Conservation (phyloP, 1,140 invertebrate species). For the Micrasema minimum region DNA sequence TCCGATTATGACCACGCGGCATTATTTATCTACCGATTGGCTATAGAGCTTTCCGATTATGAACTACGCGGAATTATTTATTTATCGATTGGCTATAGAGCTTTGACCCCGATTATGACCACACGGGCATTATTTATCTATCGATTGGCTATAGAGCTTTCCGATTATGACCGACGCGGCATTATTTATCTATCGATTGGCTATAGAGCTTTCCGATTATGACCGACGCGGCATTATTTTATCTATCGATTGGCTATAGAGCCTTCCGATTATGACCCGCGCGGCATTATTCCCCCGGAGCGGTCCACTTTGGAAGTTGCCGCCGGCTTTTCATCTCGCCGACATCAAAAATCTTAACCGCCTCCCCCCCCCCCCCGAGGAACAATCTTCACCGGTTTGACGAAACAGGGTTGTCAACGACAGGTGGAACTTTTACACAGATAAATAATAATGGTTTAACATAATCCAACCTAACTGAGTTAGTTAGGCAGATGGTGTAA, state of each 20-base stretch:
- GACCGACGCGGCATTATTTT: constrained; percentile 7
- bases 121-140: constrained; percentile 11
- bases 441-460: neutral
- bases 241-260: neutral
- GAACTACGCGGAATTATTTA: neutral
- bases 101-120: neutral
- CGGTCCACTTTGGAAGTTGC: constrained; percentile 26
- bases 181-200: neutral
- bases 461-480: neutral
- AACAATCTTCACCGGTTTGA: neutral
- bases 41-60: neutral
- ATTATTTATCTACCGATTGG: no score
- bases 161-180: neutral
- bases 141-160: neutral
- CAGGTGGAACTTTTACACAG: neutral
- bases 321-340: constrained; percentile 31
- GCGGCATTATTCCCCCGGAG: constrained; percentile 19
- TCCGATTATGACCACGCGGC: no score
- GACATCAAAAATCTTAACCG: constrained; percentile 37
- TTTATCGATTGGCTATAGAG: neutral
- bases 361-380: constrained; percentile 1
- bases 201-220: neutral
- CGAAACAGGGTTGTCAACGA: neutral
- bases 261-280: constrained; percentile 2
- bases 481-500: neutral